phyloP scores from a whole-genome alignment of 1,140 invertebrate genomes.

The Chrysopa pallens region DNA sequence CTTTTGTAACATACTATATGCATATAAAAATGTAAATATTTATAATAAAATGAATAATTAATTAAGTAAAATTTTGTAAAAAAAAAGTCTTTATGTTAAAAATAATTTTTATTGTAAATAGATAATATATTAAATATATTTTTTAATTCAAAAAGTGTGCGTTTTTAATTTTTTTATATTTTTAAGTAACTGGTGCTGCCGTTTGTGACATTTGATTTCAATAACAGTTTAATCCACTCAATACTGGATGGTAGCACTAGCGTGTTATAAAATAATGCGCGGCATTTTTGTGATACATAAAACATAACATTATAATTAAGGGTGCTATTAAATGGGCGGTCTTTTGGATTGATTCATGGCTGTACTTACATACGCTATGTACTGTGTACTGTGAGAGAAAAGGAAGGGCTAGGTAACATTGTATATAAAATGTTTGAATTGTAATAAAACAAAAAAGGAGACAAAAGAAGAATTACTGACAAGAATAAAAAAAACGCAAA shows the following conservation, averaged over 20 bases:
- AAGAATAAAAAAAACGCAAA: slow-evolving; percentile 9
- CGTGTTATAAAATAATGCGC: neutral
- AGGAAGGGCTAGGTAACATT: slow-evolving; percentile 12
- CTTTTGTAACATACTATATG: too few species aligned
- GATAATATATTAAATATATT: neutral
- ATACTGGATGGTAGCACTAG: slow-evolving; percentile 11
- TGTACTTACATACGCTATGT: slow-evolving; percentile 15
- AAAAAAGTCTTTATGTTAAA: too few species aligned
- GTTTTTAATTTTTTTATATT: neutral
- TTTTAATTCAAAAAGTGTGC: neutral
- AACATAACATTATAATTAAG: slow-evolving; percentile 14
- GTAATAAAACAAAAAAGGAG: slow-evolving; percentile 22
- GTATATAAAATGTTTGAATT: slow-evolving; percentile 5
- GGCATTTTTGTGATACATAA: too few species aligned
- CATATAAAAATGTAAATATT: too few species aligned
- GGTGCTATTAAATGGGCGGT: slow-evolving; percentile 26
- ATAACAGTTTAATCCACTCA: neutral
- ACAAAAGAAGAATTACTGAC: neutral
- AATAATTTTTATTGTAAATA: too few species aligned
- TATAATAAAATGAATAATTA: too few species aligned
- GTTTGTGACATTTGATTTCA: neutral
- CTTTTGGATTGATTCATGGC: slow-evolving; percentile 23
- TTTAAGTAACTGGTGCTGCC: neutral
- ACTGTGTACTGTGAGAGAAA: slow-evolving; percentile 13
- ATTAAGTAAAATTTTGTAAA: too few species aligned